Evolutionary conservation across 2,888 invertebrate species (phyloP).

Genomic region (Temnothorax unifasciatus): DNA sequence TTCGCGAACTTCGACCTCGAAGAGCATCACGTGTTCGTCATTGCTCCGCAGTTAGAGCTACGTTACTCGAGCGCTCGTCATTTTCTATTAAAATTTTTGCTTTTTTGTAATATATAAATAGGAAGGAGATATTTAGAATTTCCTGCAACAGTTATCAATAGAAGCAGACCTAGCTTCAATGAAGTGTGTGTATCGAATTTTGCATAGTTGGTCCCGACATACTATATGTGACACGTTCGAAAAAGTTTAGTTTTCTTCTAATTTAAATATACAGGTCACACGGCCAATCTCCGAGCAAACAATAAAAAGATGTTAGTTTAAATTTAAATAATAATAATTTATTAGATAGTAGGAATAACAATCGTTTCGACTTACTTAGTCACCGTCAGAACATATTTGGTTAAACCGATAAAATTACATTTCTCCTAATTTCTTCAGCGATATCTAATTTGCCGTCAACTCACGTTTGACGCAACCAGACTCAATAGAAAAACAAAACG

Average conservation of each 20-base stretch:
- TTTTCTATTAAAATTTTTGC: neutral
- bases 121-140: neutral
- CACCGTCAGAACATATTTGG: no score
- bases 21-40: neutral
- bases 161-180: neutral
- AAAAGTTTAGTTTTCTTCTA: no score
- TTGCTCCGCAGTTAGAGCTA: neutral
- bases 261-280: no score
- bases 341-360: no score
- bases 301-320: no score
- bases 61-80: neutral
- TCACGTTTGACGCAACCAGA: neutral
- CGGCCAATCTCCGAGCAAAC: no score
- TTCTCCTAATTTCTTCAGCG: neutral
- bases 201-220: neutral
- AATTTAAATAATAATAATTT: no score
- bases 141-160: neutral
- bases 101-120: neutral
- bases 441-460: neutral
- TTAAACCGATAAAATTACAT: no score
- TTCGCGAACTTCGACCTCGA: constrained; percentile 13
- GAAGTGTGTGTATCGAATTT: neutral
- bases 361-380: no score
- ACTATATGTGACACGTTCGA: no score
- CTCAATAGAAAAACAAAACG: neutral